Conservation (phyloP, 2,797 vertebrate genomes). For the Mus spretus region DNA sequence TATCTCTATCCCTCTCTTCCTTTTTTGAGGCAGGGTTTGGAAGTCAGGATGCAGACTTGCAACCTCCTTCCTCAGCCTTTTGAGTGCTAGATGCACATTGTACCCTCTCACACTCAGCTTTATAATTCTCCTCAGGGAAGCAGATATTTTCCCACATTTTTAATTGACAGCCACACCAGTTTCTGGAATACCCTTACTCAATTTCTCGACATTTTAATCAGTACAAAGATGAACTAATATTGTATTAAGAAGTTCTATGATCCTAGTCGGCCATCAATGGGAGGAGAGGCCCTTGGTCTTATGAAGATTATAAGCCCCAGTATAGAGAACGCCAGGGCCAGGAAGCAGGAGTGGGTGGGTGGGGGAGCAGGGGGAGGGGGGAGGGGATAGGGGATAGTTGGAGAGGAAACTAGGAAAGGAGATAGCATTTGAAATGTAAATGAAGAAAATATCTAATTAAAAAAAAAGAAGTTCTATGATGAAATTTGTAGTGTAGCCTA, state of each 20-base stretch:
- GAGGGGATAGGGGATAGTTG: too few species aligned
- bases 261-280: too few species aligned
- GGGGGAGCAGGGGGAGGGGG: too few species aligned
- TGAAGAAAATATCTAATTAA: too few species aligned
- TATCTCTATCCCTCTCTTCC: not conserved
- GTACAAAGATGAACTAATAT: conserved; percentile 20
- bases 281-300: too few species aligned
- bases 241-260: conserved; percentile 17
- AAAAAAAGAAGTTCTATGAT: not conserved
- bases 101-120: not conserved
- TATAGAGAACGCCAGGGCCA: too few species aligned
- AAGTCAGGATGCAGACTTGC: not conserved
- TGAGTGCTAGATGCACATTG: not conserved
- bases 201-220: conserved; percentile 36
- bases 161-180: not conserved
- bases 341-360: too few species aligned
- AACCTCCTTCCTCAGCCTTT: not conserved
- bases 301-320: too few species aligned
- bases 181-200: not conserved
- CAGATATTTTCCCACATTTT: conserved; percentile 29
- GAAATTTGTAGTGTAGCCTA: not conserved
- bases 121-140: conserved; percentile 5
- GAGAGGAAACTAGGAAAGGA: too few species aligned
- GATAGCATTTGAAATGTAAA: too few species aligned
- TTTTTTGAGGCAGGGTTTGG: not conserved